Base-by-base conservation (phyloP, 2,113 vertebrate genomes). In the Onychorhynchus coronatus region DNA sequence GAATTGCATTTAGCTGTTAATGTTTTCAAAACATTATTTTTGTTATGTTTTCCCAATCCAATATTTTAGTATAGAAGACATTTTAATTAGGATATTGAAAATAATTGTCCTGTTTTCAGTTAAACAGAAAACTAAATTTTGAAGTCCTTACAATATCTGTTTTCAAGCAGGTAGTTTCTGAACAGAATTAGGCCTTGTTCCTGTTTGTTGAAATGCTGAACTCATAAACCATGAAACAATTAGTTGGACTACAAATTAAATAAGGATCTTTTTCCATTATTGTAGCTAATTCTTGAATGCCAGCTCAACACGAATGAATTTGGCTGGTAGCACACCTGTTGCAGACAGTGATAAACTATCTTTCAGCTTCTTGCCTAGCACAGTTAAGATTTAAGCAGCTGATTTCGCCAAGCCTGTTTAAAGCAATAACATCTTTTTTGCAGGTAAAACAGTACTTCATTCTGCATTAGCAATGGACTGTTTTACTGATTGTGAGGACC, bases 211-310 rank as follows among this genome's bases (percentile, higher is more conserved):
- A 95, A 97, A 95, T 11, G 59, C 25, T 97, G 68, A 96, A 91
- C 67, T 94, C 85, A 91, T 93, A 89, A 95, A 74, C 68, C 52
- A 52, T 93, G 68, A 95, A 97, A 86, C 81, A 97, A 92, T 94
- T 94, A 96, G 83, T 88, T 85, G 91, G 70, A 78, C 44, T 91
- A 94, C 13, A 63, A 96, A 95, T 97, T 93, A 95, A 93, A 39
- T 63, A 94, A 95, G 72, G 85, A 85, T 58, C 15, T 93, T 97
- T 72, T 87, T 93, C 81, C n/a, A 41, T 96, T 95, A 91, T 80
- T 95, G 65, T 65, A 61, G 78, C 85, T 95, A 97, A 81, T 97
- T 95, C 42, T 56, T 59, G 9, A 96, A 93, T 61, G 61, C 67
- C 77, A 85, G 35, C 55, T 94, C 39, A 85, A 89, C 41, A 91